Base-by-base conservation (phyloP, 1,140 invertebrate genomes). In the Stegodyphus dumicola region DNA sequence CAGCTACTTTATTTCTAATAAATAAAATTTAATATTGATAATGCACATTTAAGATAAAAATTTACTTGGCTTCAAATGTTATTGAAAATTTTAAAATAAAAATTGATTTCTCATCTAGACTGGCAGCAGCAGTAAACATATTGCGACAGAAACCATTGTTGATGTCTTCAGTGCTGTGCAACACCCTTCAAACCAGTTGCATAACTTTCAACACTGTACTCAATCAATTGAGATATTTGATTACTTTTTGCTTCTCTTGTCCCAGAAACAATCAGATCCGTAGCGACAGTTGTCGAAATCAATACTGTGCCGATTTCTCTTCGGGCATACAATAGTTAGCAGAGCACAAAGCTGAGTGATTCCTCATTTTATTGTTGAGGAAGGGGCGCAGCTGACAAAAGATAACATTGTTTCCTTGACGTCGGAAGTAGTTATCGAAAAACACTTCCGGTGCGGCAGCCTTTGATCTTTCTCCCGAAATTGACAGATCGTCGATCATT, bases 401-500 rank as follows among this genome's bases (percentile, higher is more conserved):
- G 73, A 75, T 75, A 75, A 75, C 73, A 75, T 75, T 75, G 73
- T 75, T 53, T 75, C 54, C 73, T 9, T 33, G 13, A n/a, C 18
- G 54, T 53, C 73, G 73, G 73, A 75, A 75, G 73, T 75, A 75
- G 73, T 75, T 75, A 75, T 75, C 54, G 73, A 75, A 75, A 75
- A 75, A 75, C 73, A 75, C 73, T 75, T 75, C 73, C 73, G 73
- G 54, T 54, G 73, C 73, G 51, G 54, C 33, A 75, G 52, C 73
- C 73, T 75, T 75, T 75, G 73, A 75, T 75, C 73, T 60, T 75
- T 75, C 54, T 15, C 6, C 49, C 52, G 54, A 17, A 56, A 56
- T 56, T 75, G 73, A 75, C 73, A 60, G 53, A 75, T 75, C 73
- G 73, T 75, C 73, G 54, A 75, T 75, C 73, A 75, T 64, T 51